Percentiles rank a stretch among this genome's conserved stretches.
These are phyloP conservation scores for Spodoptera exigua DNA, from an alignment of 2,888 invertebrate genomes.

Conservation along the genomic window DNA sequence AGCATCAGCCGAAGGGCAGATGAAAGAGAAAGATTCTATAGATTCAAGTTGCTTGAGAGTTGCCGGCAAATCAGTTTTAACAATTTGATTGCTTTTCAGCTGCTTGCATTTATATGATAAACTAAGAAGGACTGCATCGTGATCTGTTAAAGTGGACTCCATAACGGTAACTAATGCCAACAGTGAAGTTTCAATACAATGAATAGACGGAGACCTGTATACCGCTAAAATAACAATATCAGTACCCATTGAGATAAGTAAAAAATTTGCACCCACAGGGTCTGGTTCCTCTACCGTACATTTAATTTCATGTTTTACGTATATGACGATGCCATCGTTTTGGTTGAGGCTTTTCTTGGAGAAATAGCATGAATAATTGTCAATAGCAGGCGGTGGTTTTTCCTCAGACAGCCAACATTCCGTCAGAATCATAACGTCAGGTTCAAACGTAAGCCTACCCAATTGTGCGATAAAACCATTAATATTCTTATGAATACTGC, in stretches of 20 bases:
- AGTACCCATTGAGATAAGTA: background rate
- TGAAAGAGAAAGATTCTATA: background rate
- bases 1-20: background rate
- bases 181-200: background rate
- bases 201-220: background rate
- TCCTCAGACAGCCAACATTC: conserved; percentile 1
- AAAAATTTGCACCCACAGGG: background rate
- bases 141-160: conserved; percentile 2
- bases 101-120: background rate
- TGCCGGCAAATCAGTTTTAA: background rate
- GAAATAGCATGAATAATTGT: conserved; percentile 5
- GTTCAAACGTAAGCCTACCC: conserved; percentile 2
- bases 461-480: conserved; percentile 2
- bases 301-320: background rate
- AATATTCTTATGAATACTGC: conserved; percentile 6
- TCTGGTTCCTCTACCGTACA: conserved; percentile 1
- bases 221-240: background rate
- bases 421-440: conserved; percentile 3
- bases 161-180: background rate
- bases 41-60: background rate
- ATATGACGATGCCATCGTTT: conserved; percentile 6
- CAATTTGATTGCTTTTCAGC: background rate
- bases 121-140: background rate
- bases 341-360: conserved; percentile 6
- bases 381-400: background rate